Percentiles rank a stretch among this genome's conserved stretches.
phyloP scores from a whole-genome alignment of 2,888 invertebrate genomes.

The Ferdinandea cuprea region DNA sequence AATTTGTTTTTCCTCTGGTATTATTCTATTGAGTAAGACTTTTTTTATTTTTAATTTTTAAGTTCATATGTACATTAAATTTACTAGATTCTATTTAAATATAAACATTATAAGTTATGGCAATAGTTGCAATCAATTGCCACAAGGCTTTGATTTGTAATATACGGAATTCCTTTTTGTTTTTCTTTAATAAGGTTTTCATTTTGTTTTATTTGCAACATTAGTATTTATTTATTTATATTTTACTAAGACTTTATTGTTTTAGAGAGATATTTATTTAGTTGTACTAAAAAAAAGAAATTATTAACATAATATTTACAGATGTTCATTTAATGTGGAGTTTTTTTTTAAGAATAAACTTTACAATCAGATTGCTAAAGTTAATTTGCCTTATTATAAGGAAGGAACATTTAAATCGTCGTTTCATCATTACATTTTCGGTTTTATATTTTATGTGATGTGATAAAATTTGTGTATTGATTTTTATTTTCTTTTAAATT shows the following conservation, averaged over 20 bases:
- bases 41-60: conserved; percentile 27
- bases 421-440: conserved; percentile 59
- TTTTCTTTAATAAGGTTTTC: conserved; percentile 6
- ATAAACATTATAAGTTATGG: conserved; percentile 69
- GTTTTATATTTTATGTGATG: conserved; percentile 30
- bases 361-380: conserved; percentile 72
- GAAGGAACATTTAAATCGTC: conserved; percentile 74
- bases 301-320: conserved; percentile 65
- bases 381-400: conserved; percentile 73
- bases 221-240: conserved; percentile 10
- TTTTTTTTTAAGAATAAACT: conserved; percentile 49
- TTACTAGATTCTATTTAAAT: conserved; percentile 52
- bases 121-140: conserved; percentile 46
- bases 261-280: conserved; percentile 40
- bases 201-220: conserved; percentile 38
- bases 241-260: conserved; percentile 9
- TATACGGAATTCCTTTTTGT: conserved; percentile 19
- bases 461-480: conserved; percentile 20
- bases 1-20: conserved; percentile 37
- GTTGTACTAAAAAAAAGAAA: conserved; percentile 16
- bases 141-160: conserved; percentile 26
- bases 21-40: conserved; percentile 48
- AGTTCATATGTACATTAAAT: conserved; percentile 48
- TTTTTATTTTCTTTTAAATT: not conserved
- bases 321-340: conserved; percentile 35